Evolutionary conservation across 2,888 invertebrate genomes (phyloP).

Genomic region (Drosophila sordidapex): DNA sequence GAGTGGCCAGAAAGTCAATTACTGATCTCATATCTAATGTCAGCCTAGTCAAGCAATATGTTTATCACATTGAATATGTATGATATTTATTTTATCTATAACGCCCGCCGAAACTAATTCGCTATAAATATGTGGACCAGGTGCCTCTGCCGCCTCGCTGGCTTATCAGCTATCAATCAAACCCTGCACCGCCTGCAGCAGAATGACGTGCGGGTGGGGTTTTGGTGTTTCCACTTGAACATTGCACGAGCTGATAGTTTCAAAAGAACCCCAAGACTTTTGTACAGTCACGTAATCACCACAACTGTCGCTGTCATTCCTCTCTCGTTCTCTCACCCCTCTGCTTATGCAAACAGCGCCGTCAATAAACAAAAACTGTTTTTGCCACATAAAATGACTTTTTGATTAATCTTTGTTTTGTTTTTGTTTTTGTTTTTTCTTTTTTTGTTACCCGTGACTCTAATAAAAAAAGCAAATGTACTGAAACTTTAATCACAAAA

Average conservation of each 20-base stretch:
- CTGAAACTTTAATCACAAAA: conserved; percentile 66
- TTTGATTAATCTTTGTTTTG: conserved; percentile 40
- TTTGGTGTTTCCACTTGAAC: conserved; percentile 53
- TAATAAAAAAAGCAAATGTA: conserved; percentile 63
- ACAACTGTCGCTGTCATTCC: conserved; percentile 14
- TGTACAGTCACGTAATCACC: conserved; percentile 76
- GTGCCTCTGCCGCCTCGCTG: conserved; percentile 23
- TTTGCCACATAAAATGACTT: conserved; percentile 61
- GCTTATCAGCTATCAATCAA: conserved; percentile 61
- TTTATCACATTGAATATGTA: conserved; percentile 25
- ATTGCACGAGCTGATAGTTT: conserved; percentile 56
- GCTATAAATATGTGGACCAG: conserved; percentile 37
- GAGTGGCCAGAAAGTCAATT: conserved; percentile 1
- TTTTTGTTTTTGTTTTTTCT: not conserved
- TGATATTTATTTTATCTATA: conserved; percentile 23
- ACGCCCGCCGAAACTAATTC: conserved; percentile 16
- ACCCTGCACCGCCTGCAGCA: conserved; percentile 39
- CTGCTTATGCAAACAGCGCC: conserved; percentile 30
- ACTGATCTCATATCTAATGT: not conserved
- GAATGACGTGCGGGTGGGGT: not conserved
- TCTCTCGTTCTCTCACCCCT: conserved; percentile 3
- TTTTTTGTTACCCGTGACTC: conserved; percentile 67
- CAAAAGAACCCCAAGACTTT: conserved; percentile 47
- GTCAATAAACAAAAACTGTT: conserved; percentile 62
- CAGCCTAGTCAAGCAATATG: conserved; percentile 26